These are phyloP conservation scores for Excalfactoria chinensis DNA, from an alignment of 2,113 vertebrate genomes.

Conservation along the genomic window DNA sequence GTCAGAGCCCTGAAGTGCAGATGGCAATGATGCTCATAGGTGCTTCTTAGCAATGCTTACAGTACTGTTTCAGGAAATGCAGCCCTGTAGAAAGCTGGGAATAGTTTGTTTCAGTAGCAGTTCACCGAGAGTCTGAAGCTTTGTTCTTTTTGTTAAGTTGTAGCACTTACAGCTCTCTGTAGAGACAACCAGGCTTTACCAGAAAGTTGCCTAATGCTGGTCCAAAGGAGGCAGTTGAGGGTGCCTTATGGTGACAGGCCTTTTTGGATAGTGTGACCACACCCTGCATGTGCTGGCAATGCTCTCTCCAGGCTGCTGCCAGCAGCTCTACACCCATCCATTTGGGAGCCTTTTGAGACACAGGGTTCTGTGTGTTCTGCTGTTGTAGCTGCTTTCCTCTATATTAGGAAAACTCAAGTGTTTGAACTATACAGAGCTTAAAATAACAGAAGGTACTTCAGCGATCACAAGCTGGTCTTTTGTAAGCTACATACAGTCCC, in stretches of 20 bases:
- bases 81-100: background rate
- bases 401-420: background rate
- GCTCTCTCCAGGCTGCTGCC: background rate
- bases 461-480: background rate
- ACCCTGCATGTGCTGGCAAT: background rate
- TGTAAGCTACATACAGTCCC: background rate
- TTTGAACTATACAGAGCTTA: background rate
- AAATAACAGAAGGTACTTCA: conserved; percentile 43
- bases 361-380: background rate
- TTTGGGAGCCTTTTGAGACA: background rate
- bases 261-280: background rate
- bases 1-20: background rate
- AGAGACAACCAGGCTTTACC: background rate
- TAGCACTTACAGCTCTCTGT: background rate
- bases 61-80: background rate
- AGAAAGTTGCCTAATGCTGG: background rate
- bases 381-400: background rate
- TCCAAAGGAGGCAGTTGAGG: background rate
- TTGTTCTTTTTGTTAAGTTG: background rate
- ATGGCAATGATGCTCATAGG: no score
- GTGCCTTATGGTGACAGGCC: background rate
- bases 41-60: background rate
- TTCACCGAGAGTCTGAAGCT: background rate
- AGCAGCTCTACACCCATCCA: rapidly evolving
- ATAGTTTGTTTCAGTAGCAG: background rate